Conservation (phyloP, 2,797 vertebrate species). For the Ceryle rudis region DNA sequence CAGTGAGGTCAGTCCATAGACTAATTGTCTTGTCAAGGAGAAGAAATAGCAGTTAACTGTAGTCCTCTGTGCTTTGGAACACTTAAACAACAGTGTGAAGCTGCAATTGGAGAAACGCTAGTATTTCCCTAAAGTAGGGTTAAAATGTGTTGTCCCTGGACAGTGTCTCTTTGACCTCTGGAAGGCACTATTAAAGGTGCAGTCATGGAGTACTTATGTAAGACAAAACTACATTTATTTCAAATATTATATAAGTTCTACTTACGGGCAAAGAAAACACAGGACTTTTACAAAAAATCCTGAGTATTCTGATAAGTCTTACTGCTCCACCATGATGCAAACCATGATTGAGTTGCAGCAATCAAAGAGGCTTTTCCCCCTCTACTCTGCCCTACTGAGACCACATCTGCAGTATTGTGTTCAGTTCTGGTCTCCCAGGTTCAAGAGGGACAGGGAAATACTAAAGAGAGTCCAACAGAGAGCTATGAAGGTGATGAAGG, state of each 20-base stretch:
- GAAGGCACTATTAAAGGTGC: neutral
- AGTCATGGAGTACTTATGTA: neutral
- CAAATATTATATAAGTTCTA: neutral
- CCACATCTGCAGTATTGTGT: no score
- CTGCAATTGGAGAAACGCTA: accelerated
- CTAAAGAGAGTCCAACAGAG: no score
- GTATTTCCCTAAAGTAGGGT: neutral
- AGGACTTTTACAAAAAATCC: neutral
- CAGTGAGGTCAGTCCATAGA: neutral
- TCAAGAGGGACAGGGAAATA: no score
- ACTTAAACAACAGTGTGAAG: neutral
- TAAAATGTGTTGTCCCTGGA: neutral
- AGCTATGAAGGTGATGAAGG: no score
- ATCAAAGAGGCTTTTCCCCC: neutral
- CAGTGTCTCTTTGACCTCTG: neutral
- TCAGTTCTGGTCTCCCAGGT: no score
- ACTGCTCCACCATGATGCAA: neutral
- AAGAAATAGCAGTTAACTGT: neutral
- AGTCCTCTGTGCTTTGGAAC: neutral
- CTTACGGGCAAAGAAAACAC: neutral
- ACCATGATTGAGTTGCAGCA: neutral
- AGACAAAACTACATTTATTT: neutral
- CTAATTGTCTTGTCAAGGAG: neutral
- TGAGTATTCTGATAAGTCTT: neutral
- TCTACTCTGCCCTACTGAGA: no score